Evolutionary conservation across 1,140 invertebrate genomes (phyloP).

Genomic region (Nasonia giraulti): DNA sequence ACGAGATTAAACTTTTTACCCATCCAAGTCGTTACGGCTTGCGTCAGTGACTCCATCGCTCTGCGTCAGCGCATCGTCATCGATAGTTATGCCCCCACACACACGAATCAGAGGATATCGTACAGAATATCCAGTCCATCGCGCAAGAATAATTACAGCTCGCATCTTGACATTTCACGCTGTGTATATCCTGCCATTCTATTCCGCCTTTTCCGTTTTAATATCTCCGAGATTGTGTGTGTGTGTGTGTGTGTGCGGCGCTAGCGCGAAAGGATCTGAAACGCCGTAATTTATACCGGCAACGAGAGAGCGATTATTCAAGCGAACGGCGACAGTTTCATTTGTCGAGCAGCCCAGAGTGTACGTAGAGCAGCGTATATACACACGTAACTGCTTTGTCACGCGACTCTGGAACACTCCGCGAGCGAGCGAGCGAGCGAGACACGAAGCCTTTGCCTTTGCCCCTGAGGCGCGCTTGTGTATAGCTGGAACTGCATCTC

Average conservation of each 20-base stretch:
- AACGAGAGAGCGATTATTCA: slow-evolving; percentile 46
- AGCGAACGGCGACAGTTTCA: slow-evolving; percentile 48
- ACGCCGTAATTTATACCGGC: slow-evolving; percentile 40
- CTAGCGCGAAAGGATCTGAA: slow-evolving; percentile 30
- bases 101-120: no score
- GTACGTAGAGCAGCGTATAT: neutral
- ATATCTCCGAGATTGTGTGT: slow-evolving; percentile 5
- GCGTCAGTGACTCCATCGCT: neutral
- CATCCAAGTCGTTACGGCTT: no score
- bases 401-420: slow-evolving; percentile 14
- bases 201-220: slow-evolving; percentile 24
- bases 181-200: neutral
- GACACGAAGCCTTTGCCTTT: neutral
- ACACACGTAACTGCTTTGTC: slow-evolving; percentile 42
- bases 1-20: no score
- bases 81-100: no score
- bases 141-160: neutral
- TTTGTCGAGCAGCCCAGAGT: slow-evolving; percentile 34
- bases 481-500: neutral
- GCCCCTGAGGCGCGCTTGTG: neutral
- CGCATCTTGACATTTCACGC: neutral
- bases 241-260: neutral
- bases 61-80: neutral
- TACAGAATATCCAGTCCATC: neutral
- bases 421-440: neutral